Evolutionary conservation across 2,113 vertebrate species (phyloP).

Genomic region (Trochalopteron elliotii): DNA sequence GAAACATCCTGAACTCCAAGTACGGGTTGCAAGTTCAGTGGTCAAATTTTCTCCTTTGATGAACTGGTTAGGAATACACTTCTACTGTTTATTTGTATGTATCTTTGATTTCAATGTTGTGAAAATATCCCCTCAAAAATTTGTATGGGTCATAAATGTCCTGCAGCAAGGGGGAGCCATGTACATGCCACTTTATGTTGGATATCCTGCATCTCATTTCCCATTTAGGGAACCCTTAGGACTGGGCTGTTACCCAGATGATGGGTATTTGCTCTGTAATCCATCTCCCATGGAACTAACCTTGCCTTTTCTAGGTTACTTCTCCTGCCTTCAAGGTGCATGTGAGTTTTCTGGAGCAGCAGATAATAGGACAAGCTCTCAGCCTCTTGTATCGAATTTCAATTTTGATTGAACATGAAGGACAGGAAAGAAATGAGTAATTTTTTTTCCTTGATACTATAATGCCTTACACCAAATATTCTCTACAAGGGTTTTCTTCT

Average conservation of each 20-base stretch:
- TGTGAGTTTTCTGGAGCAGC: background rate
- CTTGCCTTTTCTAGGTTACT: background rate
- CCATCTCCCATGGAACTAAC: background rate
- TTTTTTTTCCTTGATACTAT: background rate
- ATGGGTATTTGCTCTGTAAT: no score
- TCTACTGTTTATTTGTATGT: background rate
- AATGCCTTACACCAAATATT: background rate
- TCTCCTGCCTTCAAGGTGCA: background rate
- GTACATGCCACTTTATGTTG: rapidly evolving
- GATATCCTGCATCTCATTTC: background rate
- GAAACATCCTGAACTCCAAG: background rate
- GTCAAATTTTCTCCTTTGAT: background rate
- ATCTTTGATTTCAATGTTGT: background rate
- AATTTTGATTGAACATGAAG: background rate
- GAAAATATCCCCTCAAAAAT: background rate
- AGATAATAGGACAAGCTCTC: background rate
- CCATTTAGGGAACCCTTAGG: background rate
- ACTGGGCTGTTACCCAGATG: background rate
- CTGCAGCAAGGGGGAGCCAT: background rate
- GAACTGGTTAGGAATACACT: background rate
- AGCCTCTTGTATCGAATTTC: background rate
- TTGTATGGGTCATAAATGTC: background rate
- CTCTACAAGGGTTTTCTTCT: background rate
- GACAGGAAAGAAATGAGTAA: background rate
- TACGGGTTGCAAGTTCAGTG: background rate